Evolutionary conservation across 2,888 invertebrate genomes (phyloP).

Genomic region (Melanargia galathea): DNA sequence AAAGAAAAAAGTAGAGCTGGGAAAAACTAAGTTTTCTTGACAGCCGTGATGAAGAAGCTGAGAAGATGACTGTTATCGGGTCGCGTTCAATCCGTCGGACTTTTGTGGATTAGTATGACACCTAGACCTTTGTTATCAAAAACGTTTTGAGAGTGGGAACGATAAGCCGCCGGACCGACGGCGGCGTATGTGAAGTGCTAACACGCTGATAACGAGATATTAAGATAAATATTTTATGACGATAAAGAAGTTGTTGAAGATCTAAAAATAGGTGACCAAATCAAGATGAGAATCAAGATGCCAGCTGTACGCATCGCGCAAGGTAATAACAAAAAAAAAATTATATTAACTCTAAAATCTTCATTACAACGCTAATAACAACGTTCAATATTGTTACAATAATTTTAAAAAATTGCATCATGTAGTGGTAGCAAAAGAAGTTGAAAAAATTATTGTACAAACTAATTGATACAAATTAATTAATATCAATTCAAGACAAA

Average conservation of each 20-base stretch:
- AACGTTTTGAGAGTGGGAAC: conserved; percentile 65
- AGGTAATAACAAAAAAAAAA: conserved; percentile 87
- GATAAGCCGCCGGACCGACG: conserved; percentile 77
- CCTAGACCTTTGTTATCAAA: conserved; percentile 67
- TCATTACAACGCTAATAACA: not conserved
- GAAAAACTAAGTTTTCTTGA: conserved; percentile 37
- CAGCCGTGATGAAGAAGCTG: conserved; percentile 56
- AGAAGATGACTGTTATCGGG: conserved; percentile 63
- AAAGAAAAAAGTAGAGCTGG: conserved; percentile 73
- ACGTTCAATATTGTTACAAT: not conserved
- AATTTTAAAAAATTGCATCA: not conserved
- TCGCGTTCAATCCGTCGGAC: conserved; percentile 68
- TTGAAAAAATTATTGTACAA: not conserved
- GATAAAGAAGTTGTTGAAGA: conserved; percentile 74
- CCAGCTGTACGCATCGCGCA: conserved; percentile 98
- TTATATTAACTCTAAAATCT: no score
- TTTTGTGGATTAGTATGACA: conserved; percentile 64
- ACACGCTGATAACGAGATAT: conserved; percentile 67
- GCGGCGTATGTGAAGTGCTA: conserved; percentile 78
- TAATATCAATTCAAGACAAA: no score
- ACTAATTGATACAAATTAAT: no score
- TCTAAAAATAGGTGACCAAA: conserved; percentile 82
- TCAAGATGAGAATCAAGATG: conserved; percentile 98
- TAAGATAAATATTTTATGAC: conserved; percentile 68
- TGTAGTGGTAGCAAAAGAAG: not conserved